A percentile compares a stretch with the other conserved stretches of the same genome.
These are phyloP conservation scores for Xerus inauris DNA, from an alignment of 2,113 vertebrate genomes.

Conservation along the genomic window DNA sequence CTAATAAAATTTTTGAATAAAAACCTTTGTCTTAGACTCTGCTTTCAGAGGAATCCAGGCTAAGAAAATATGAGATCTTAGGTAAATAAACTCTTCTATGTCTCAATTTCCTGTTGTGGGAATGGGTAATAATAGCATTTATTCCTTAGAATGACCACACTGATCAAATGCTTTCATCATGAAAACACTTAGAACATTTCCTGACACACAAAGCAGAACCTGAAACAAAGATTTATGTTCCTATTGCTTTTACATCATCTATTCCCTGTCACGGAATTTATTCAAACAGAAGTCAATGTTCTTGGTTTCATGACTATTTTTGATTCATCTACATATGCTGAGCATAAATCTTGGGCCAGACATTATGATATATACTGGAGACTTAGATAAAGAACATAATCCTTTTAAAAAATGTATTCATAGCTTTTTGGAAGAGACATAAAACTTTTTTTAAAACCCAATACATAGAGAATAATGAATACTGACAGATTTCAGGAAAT, in stretches of 20 bases:
- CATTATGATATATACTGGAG: background rate
- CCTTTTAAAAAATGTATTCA: background rate
- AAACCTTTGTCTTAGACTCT: background rate
- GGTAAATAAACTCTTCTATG: background rate
- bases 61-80: background rate
- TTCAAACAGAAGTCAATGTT: slow-evolving; percentile 8
- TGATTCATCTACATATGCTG: background rate
- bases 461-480: background rate
- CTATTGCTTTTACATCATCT: background rate
- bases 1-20: background rate
- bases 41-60: background rate
- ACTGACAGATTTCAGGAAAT: background rate
- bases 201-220: background rate
- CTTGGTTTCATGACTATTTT: background rate
- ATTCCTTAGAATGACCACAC: background rate
- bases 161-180: background rate
- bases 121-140: background rate
- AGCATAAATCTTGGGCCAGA: background rate
- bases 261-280: background rate
- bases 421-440: background rate
- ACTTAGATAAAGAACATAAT: background rate
- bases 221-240: background rate
- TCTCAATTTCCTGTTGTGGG: background rate
- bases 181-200: background rate
- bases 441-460: background rate